Base-by-base conservation (phyloP, 2,888 invertebrate genomes). In the Dolichomitus sp. region DNA sequence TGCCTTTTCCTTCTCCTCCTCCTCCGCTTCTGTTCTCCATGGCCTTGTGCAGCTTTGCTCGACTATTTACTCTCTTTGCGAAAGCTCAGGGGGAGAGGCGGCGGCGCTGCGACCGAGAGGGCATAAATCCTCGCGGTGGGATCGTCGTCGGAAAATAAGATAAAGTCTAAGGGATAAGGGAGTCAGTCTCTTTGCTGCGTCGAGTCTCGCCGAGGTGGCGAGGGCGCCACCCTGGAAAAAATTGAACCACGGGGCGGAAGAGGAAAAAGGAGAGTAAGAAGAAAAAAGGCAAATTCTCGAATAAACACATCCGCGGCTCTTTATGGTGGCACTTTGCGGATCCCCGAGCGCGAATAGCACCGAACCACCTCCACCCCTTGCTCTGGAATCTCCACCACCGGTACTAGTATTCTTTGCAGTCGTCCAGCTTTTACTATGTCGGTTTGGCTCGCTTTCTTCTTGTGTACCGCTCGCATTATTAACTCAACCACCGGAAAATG, bases 401-500 rank as follows among this genome's bases (percentile, higher is more conserved):
- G 37, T 48, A 79, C 45, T 75, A 68, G 59, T 40, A 6, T 30
- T 66, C 50, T 72, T 27, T 45, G 61, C 48, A 69, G 42, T 77
- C 42, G 63, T 50, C 73, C 23, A 69, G 73, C 69, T 70, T 69
- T 54, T 27, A 45, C 76, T 52, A 50, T 65, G 66, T 65, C 37
- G 30, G 12, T 72, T 59, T 69, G 40, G 61, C 42, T 52, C 57
- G 50, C 77, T 84, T 83, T 87, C 81, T 86, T 85, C 85, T 87
- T 92, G 92, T 93, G 91, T 93, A 92, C 93, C 87, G 86, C 87
- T 88, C 91, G 92, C 89, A 92, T 93, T 93, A 93, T 93, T 92
- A 93, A 93, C 91, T 92, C 92, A 92, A 92, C 92, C 92, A 91
- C 91, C 90, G 92, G 92, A 92, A 93, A 93, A 93, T 92, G 92